Base-by-base conservation (phyloP, 1,140 invertebrate genomes). In the Caerostris extrusa region DNA sequence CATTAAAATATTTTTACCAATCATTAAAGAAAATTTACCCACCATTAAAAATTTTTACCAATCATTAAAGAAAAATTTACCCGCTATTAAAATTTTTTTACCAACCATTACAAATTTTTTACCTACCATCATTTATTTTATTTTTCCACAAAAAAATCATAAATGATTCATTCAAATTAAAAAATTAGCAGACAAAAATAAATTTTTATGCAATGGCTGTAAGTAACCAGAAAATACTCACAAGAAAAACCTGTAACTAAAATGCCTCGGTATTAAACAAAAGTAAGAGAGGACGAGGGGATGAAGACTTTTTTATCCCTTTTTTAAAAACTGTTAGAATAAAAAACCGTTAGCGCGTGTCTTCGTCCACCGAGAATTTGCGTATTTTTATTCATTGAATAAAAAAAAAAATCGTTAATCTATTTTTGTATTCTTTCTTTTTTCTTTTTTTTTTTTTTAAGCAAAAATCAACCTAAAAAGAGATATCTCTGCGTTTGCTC, bases 371-470 rank as follows among this genome's bases (percentile, higher is more conserved):
- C 50, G 90, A 91, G 90, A 91, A 81, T 88, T 58, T 85, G 86
- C 86, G 19, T 67, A 57, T 88, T 86, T 86, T 61, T 91, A 60
- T 91, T 85, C 53, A 58, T 81, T 56, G 50, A 69, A 83, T 85
- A 81, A 64, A 85, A 90, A 34, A 34, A 91, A 92, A 83, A 58
- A 58, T 87, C 83, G 91, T 87, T 93, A 93, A 93, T 93, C 91
- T 93, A 93, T 93, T 93, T n/a, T 93, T 93, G 57, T 53, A 60
- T 93, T 87, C 55, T 85, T 87, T 93, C 91, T 93, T 87, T 93
- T 93, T 34, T 93, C 87, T 34, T 53, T n/a, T 93, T 87, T 57
- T 85, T 87, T 87, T 71, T 86, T 57, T 88, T 3, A 90, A 56
- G 57, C 82, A 87, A 71, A n/a, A 93, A 92, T 50, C 82, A 34